Evolutionary conservation across 2,888 invertebrate species (phyloP).

Genomic region (Apeira syringaria): DNA sequence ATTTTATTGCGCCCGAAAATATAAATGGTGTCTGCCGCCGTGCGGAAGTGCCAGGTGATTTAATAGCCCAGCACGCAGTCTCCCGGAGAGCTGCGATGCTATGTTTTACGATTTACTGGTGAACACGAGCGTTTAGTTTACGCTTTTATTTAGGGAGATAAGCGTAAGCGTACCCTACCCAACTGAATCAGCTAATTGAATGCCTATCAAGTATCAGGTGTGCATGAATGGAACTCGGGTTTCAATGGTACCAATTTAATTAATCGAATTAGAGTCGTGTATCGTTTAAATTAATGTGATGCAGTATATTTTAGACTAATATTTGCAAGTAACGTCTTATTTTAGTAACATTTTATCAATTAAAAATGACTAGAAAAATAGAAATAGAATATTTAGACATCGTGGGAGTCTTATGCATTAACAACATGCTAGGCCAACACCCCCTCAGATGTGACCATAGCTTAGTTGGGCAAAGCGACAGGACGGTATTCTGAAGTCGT

Average conservation of each 20-base stretch:
- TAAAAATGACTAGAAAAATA: too few species aligned
- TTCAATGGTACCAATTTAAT: constrained; percentile 22
- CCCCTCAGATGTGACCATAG: too few species aligned
- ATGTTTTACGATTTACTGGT: constrained; percentile 1
- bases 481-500: too few species aligned
- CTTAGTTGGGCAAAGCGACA: too few species aligned
- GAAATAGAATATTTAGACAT: too few species aligned
- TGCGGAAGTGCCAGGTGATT: constrained; percentile 54
- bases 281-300: not conserved
- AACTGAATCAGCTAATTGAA: constrained; percentile 25
- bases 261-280: not conserved
- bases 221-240: constrained; percentile 11
- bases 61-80: constrained; percentile 38
- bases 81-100: not conserved
- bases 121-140: constrained; percentile 13
- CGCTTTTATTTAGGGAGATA: too few species aligned
- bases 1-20: constrained; percentile 83
- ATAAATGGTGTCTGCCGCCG: constrained; percentile 63
- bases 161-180: constrained; percentile 1
- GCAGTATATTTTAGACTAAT: too few species aligned
- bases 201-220: constrained; percentile 19
- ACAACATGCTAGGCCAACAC: too few species aligned
- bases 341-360: too few species aligned
- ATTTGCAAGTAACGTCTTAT: too few species aligned
- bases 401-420: too few species aligned